Evolutionary conservation across 2,113 vertebrate genomes (phyloP).

Genomic region (Mormoops blainvillei): DNA sequence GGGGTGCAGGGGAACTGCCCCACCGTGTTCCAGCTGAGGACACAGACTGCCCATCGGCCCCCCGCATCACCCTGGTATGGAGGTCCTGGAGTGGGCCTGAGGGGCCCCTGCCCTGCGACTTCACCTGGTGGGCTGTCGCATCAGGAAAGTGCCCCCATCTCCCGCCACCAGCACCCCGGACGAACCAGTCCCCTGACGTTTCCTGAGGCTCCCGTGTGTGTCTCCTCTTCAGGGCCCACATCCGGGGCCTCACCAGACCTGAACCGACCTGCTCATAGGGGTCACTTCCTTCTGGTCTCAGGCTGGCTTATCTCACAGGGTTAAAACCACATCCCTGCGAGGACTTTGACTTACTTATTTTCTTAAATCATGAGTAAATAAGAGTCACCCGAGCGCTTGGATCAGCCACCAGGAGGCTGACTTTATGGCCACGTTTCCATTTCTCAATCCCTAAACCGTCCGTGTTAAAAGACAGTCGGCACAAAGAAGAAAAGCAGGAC

Average conservation of each 20-base stretch:
- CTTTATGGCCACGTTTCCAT: not conserved
- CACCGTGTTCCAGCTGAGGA: accelerated
- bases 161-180: not conserved
- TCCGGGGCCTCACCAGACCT: not conserved
- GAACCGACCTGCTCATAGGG: not conserved
- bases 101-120: not conserved
- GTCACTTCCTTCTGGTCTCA: not conserved
- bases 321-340: accelerated
- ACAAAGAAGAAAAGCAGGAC: not conserved
- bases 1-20: not conserved
- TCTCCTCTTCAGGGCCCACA: not conserved
- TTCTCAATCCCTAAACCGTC: not conserved
- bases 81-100: not conserved
- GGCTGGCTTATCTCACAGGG: not conserved
- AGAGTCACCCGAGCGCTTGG: no score
- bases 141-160: not conserved
- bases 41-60: not conserved
- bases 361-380: not conserved
- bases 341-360: not conserved
- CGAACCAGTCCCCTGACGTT: accelerated
- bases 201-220: constrained; percentile 15
- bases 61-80: not conserved
- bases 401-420: not conserved
- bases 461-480: not conserved
- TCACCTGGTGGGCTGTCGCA: not conserved